Evolutionary conservation across 2,888 invertebrate species (phyloP).

Genomic region (Agrenia bidenticulata): DNA sequence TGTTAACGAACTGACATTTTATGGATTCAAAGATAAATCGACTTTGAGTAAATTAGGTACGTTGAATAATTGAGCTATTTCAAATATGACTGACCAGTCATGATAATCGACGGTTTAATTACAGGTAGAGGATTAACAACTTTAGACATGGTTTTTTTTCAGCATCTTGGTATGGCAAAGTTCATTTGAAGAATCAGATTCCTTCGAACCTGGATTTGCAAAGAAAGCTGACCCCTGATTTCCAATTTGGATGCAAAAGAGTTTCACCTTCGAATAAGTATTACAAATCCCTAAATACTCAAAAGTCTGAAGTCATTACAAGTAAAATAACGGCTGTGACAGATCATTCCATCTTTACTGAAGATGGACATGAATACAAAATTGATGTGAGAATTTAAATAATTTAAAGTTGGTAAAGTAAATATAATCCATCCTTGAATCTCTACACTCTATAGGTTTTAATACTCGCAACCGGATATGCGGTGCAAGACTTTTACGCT

Average conservation of each 20-base stretch:
- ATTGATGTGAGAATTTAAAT: slow-evolving; percentile 34
- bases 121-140: too few species aligned
- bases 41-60: too few species aligned
- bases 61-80: too few species aligned
- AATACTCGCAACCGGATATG: slow-evolving; percentile 45
- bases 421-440: not conserved
- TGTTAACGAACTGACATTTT: slow-evolving; percentile 12
- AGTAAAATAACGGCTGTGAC: slow-evolving; percentile 23
- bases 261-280: slow-evolving; percentile 32
- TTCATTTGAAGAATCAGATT: not conserved
- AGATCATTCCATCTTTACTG: slow-evolving; percentile 26
- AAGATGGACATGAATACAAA: slow-evolving; percentile 30
- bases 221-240: slow-evolving; percentile 31
- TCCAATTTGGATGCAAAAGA: slow-evolving; percentile 42
- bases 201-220: slow-evolving; percentile 13
- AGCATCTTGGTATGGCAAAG: not conserved
- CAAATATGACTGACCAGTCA: too few species aligned
- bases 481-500: slow-evolving; percentile 43
- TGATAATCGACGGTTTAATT: too few species aligned
- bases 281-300: slow-evolving; percentile 28
- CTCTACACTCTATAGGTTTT: slow-evolving; percentile 29
- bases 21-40: not conserved
- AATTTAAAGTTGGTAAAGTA: not conserved
- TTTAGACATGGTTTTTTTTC: too few species aligned
- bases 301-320: slow-evolving; percentile 26